These are phyloP conservation scores for Rhopalosiphum nymphaeae DNA, from an alignment of 2,888 invertebrate species.

Conservation along the genomic window DNA sequence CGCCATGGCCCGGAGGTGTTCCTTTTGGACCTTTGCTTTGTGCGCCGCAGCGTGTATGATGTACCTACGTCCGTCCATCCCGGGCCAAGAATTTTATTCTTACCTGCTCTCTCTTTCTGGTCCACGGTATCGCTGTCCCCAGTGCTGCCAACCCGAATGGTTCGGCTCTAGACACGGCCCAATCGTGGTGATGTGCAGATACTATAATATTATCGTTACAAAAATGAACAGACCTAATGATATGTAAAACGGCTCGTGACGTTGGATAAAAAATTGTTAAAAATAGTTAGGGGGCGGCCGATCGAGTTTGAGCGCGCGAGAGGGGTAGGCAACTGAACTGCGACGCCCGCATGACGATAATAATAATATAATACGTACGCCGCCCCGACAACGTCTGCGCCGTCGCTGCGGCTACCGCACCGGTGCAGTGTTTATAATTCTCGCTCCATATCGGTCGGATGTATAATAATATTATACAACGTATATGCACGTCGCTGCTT, in stretches of 20 bases:
- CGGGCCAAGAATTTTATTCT: conserved; percentile 23
- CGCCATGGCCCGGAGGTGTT: conserved; percentile 32
- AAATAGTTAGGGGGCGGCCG: background rate
- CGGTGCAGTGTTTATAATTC: conserved; percentile 1
- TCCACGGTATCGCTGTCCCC: background rate
- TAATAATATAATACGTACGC: background rate
- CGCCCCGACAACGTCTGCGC: no score
- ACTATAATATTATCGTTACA: background rate
- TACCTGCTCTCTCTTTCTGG: conserved; percentile 17
- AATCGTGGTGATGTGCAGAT: background rate
- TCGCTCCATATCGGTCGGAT: background rate
- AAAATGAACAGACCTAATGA: background rate
- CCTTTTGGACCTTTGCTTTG: conserved; percentile 37
- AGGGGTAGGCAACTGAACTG: background rate
- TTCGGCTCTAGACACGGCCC: background rate
- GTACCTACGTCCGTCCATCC: background rate
- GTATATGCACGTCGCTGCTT: background rate
- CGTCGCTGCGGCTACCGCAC: background rate
- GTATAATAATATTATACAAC: background rate
- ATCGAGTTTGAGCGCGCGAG: background rate
- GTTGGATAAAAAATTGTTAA: background rate
- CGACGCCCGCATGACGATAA: conserved; percentile 29
- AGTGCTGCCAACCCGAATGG: conserved; percentile 5
- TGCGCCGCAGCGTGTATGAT: background rate
- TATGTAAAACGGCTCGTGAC: background rate